phyloP scores from a whole-genome alignment of 2,888 invertebrate species.

The Cataglyphis rosenhaueri region DNA sequence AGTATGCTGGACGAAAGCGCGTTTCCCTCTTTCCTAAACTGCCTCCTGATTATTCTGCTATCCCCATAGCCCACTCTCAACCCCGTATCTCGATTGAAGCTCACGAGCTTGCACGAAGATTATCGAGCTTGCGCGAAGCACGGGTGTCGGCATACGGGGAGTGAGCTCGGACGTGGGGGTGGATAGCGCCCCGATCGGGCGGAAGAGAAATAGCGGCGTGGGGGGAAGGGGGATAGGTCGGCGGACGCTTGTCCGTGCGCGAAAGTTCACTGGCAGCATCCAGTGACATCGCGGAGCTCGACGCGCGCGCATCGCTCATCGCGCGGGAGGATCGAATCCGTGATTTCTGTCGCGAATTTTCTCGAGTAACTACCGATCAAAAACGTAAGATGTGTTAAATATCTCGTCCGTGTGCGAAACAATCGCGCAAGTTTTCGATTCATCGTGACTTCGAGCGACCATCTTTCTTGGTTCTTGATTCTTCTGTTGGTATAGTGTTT shows the following conservation, averaged over 20 bases:
- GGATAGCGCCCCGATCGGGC: slow-evolving; percentile 38
- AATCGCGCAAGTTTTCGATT: background rate
- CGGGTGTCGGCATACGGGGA: slow-evolving; percentile 55
- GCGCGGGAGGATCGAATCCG: slow-evolving; percentile 42
- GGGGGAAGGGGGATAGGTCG: slow-evolving; percentile 40
- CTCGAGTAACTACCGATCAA: background rate
- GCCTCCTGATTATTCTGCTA: slow-evolving; percentile 44
- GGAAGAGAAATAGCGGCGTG: slow-evolving; percentile 60
- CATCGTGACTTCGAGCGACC: slow-evolving; percentile 6
- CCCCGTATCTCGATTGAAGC: slow-evolving; percentile 51
- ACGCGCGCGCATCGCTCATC: slow-evolving; percentile 76
- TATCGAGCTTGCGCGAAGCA: slow-evolving; percentile 78
- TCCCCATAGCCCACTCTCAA: slow-evolving; percentile 44
- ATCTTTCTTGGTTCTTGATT: slow-evolving; percentile 1
- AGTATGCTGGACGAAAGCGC: slow-evolving; percentile 52
- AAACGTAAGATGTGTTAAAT: background rate
- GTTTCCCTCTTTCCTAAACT: slow-evolving; percentile 43
- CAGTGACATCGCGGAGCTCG: slow-evolving; percentile 82
- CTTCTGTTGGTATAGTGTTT: background rate
- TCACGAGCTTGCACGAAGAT: slow-evolving; percentile 73
- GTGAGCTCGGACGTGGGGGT: slow-evolving; percentile 53
- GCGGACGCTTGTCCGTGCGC: slow-evolving; percentile 70
- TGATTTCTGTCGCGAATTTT: background rate
- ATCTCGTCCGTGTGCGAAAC: background rate
- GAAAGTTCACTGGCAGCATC: slow-evolving; percentile 77